Evolutionary conservation across 1,140 invertebrate genomes (phyloP).

Genomic region (Berghia stephanieae): DNA sequence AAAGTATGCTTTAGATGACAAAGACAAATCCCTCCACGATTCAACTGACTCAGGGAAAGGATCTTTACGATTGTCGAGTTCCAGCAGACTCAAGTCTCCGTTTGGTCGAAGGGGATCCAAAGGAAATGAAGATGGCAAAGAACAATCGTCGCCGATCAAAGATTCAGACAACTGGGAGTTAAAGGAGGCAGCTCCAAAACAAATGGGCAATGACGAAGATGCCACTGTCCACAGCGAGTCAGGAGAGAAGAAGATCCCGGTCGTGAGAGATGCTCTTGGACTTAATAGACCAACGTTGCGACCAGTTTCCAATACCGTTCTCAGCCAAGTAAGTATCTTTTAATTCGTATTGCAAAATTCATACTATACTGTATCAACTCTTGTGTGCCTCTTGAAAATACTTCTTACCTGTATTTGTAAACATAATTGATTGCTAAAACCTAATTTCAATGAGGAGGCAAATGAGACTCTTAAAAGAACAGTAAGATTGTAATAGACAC

Average conservation of each 20-base stretch:
- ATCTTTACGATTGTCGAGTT: constrained; percentile 1
- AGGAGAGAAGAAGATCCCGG: constrained; percentile 33
- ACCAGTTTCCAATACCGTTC: constrained; percentile 40
- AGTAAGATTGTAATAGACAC: too few relatives aligned
- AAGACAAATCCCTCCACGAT: too few relatives aligned
- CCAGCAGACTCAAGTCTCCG: constrained; percentile 19
- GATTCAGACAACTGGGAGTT: constrained; percentile 35
- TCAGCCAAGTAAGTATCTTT: constrained; percentile 41
- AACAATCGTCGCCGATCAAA: constrained; percentile 25
- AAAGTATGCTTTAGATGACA: constrained; percentile 28
- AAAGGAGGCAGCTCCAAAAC: background rate
- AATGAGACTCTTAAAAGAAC: too few relatives aligned
- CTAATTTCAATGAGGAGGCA: too few relatives aligned
- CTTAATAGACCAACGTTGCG: constrained; percentile 45
- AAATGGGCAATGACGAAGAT: background rate
- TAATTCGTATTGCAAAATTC: too few relatives aligned
- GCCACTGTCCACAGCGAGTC: constrained; percentile 9
- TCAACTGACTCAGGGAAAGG: too few relatives aligned
- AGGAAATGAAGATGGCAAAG: constrained; percentile 41
- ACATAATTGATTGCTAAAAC: too few relatives aligned
- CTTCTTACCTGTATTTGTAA: too few relatives aligned
- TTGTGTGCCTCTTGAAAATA: too few relatives aligned
- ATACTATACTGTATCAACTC: too few relatives aligned
- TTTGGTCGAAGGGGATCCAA: constrained; percentile 38
- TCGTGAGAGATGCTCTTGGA: constrained; percentile 43